These are phyloP conservation scores for Drosophila ezoana DNA, from an alignment of 2,888 invertebrate genomes.

Conservation along the genomic window DNA sequence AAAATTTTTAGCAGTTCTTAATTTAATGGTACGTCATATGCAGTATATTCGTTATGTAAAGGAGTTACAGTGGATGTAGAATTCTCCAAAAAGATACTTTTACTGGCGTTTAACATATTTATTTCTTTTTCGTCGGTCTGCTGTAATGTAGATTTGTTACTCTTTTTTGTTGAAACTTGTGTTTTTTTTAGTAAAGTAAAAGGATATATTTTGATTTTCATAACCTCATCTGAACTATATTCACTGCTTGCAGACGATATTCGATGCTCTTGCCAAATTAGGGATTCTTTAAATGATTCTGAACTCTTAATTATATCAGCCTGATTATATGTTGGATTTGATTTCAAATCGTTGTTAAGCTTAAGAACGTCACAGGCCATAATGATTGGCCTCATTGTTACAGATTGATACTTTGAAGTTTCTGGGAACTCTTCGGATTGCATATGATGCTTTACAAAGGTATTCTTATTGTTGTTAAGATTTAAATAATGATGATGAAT, in stretches of 20 bases:
- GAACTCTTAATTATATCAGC: not conserved
- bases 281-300: no score
- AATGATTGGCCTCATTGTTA: not conserved
- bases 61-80: not conserved
- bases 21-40: conserved; percentile 23
- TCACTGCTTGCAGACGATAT: not conserved
- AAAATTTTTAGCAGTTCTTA: not conserved
- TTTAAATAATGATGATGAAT: conserved; percentile 29
- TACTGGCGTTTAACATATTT: not conserved
- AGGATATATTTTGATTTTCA: not conserved
- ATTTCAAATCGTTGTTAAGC: not conserved
- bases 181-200: no score
- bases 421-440: not conserved
- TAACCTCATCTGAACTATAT: not conserved
- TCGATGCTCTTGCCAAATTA: no score
- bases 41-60: conserved; percentile 5
- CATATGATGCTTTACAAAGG: not conserved
- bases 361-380: not conserved
- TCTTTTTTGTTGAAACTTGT: not conserved
- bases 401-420: not conserved
- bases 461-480: not conserved
- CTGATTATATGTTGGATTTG: not conserved
- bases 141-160: not conserved
- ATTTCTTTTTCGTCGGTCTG: not conserved
- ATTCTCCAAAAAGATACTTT: not conserved